phyloP scores from a whole-genome alignment of 92 coral and sea anemone genomes.

The Palythoa grandis region DNA sequence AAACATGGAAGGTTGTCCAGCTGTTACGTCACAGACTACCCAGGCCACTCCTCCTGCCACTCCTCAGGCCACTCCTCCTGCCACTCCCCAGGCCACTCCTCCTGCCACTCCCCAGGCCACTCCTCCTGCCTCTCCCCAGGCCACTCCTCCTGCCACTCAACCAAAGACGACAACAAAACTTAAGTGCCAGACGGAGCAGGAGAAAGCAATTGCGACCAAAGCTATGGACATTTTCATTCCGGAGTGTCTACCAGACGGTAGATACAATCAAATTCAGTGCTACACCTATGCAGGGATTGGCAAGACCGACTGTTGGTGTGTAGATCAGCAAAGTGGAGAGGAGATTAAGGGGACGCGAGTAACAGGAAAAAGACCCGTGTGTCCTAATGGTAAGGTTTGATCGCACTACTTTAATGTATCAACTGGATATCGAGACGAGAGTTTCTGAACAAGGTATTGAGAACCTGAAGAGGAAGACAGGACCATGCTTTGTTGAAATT shows the following conservation, averaged over 20 bases:
- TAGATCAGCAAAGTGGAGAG: constrained; percentile 74
- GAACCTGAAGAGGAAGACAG: too few species aligned
- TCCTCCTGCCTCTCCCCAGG: constrained; percentile 26
- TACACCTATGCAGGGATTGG: constrained; percentile 71
- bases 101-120: constrained; percentile 30
- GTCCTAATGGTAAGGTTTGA: constrained; percentile 53
- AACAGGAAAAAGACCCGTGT: constrained; percentile 60
- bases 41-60: constrained; percentile 23
- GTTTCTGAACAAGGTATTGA: too few species aligned
- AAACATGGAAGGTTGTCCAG: constrained; percentile 79
- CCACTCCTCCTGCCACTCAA: constrained; percentile 31
- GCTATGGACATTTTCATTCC: constrained; percentile 80
- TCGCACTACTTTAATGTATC: not conserved
- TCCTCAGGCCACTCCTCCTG: constrained; percentile 27
- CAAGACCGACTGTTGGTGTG: constrained; percentile 89
- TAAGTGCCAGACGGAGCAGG: constrained; percentile 65
- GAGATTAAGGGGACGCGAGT: constrained; percentile 76
- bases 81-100: constrained; percentile 25
- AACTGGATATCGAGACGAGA: too few species aligned
- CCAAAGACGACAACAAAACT: constrained; percentile 20
- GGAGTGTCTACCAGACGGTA: constrained; percentile 75
- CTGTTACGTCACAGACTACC: constrained; percentile 18
- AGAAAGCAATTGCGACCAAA: constrained; percentile 44
- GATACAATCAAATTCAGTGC: constrained; percentile 77
- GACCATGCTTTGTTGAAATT: too few species aligned